Percentiles rank a stretch among this genome's conserved stretches.
These are phyloP conservation scores for Diabrotica balteata DNA, from an alignment of 2,888 invertebrate genomes.

Conservation along the genomic window DNA sequence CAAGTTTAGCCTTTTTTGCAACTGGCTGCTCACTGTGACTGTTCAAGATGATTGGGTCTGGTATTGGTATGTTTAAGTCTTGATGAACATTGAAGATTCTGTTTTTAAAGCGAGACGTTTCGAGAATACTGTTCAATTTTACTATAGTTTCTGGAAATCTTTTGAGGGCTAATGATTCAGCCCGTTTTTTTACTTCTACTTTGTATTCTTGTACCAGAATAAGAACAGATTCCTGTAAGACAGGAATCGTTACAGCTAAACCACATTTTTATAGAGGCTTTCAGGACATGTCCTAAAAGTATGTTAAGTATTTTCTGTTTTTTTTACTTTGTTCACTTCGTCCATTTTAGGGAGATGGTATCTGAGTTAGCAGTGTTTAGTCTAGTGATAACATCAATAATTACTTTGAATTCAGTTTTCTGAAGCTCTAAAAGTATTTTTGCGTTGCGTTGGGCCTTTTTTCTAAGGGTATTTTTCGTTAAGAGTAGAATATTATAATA, in stretches of 20 bases:
- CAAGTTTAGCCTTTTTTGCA: conserved; percentile 69
- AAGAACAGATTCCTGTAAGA: too few species aligned
- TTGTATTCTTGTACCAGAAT: conserved; percentile 86
- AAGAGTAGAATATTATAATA: too few species aligned
- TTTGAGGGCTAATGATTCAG: conserved; percentile 85
- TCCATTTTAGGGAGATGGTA: too few species aligned
- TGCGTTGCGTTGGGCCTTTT: too few species aligned
- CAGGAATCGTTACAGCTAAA: too few species aligned
- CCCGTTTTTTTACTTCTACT: conserved; percentile 85
- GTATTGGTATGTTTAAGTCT: conserved; percentile 88
- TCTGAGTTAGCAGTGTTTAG: too few species aligned
- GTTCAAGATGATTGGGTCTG: conserved; percentile 74
- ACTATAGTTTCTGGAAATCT: conserved; percentile 95
- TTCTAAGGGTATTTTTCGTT: too few species aligned
- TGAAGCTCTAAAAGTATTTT: too few species aligned
- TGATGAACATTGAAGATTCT: conserved; percentile 80
- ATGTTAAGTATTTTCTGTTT: too few species aligned
- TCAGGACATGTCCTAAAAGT: not conserved
- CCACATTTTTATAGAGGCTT: not conserved
- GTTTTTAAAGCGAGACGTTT: conserved; percentile 82
- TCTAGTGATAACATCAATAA: too few species aligned
- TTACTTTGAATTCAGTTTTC: too few species aligned
- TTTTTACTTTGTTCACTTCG: too few species aligned
- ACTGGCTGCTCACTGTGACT: conserved; percentile 68
- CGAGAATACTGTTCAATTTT: conserved; percentile 84